Percentiles rank a stretch among this genome's conserved stretches.
Evolutionary conservation across 2,797 vertebrate species (phyloP).

Genomic region (Oreochromis grahami): DNA sequence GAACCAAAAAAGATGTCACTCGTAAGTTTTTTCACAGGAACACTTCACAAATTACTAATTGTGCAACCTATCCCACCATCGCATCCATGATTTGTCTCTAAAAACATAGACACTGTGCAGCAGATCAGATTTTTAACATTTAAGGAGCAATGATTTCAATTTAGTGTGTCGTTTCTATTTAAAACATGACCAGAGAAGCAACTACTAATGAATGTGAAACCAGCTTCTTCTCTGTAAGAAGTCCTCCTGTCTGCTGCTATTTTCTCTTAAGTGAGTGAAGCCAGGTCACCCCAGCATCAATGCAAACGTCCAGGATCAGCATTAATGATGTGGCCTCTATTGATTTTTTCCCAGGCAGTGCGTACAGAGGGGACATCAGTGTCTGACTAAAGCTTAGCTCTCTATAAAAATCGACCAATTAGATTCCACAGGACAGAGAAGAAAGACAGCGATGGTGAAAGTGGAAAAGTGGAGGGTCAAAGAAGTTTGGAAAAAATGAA

Average conservation of each 20-base stretch:
- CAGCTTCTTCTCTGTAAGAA: neutral
- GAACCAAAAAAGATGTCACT: neutral
- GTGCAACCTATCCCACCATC: neutral
- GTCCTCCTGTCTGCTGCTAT: neutral
- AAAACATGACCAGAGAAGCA: neutral
- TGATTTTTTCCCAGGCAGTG: conserved; percentile 48
- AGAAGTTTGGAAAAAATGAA: neutral
- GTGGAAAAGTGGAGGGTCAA: neutral
- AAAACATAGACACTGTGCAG: neutral
- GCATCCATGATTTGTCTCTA: neutral
- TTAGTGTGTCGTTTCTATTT: neutral
- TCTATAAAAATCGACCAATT: neutral
- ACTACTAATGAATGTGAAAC: neutral
- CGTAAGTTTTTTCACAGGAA: neutral
- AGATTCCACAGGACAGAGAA: neutral
- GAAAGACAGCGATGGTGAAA: neutral
- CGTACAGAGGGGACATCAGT: conserved; percentile 1
- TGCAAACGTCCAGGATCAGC: conserved; percentile 21
- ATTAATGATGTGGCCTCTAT: conserved; percentile 45
- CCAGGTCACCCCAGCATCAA: neutral
- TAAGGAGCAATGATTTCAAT: neutral
- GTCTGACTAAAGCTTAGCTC: neutral
- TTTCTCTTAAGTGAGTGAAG: conserved; percentile 25
- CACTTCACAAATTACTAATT: neutral
- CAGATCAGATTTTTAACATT: neutral